Percentiles rank a stretch among this genome's conserved stretches.
These are phyloP conservation scores for Hemicrepidius hirtus DNA, from an alignment of 2,888 invertebrate genomes.

Conservation along the genomic window DNA sequence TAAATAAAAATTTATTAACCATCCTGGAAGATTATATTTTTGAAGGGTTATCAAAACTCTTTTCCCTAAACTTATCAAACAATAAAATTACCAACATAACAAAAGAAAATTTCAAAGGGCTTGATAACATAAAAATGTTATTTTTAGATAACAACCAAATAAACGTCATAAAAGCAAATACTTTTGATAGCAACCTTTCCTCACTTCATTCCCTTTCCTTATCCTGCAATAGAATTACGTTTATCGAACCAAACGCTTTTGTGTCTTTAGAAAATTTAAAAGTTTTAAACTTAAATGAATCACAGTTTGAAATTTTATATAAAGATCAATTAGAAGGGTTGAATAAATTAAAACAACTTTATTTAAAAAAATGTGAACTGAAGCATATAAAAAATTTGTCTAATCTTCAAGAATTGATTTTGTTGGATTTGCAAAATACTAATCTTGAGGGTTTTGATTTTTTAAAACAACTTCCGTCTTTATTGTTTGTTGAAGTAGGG, in stretches of 20 bases:
- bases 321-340: background rate
- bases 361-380: background rate
- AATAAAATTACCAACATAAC: too few relatives aligned
- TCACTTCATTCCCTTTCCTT: too few relatives aligned
- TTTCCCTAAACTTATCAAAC: too few relatives aligned
- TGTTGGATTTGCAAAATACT: background rate
- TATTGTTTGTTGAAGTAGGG: background rate
- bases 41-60: background rate
- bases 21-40: constrained; percentile 4
- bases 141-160: too few relatives aligned
- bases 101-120: too few relatives aligned
- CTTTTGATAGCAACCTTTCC: too few relatives aligned
- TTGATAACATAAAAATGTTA: too few relatives aligned
- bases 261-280: background rate
- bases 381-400: background rate
- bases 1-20: background rate
- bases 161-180: too few relatives aligned
- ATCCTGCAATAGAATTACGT: too few relatives aligned
- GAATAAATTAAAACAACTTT: background rate
- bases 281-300: background rate
- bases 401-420: background rate
- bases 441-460: background rate
- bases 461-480: background rate
- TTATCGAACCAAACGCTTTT: background rate
- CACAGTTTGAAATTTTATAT: background rate